phyloP scores from a whole-genome alignment of 2,113 vertebrate genomes.

The Capreolus pygargus region DNA sequence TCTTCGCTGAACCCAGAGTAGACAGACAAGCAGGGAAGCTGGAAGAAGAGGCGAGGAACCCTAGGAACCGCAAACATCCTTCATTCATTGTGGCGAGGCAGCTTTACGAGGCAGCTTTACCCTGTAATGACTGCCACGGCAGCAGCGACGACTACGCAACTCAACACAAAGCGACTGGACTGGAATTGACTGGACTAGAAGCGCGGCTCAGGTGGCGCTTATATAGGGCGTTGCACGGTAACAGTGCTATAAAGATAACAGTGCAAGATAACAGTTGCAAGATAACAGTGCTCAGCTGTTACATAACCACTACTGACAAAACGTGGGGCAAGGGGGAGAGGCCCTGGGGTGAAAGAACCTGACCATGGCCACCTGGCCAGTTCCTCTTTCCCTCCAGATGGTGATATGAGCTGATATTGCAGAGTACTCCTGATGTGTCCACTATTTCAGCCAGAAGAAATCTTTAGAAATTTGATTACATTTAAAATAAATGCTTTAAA shows the following conservation, averaged over 20 bases:
- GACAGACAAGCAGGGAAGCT: not conserved
- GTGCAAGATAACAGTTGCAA: too few relatives aligned
- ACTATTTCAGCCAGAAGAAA: not conserved
- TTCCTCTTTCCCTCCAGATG: not conserved
- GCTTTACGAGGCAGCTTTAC: not conserved
- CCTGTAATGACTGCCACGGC: not conserved
- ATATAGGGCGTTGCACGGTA: accelerated
- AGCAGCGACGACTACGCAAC: not conserved
- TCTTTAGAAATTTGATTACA: not conserved
- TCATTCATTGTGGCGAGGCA: not conserved
- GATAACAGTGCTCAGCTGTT: not conserved
- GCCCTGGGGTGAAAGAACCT: not conserved
- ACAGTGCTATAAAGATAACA: accelerated
- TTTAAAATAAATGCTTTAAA: not conserved
- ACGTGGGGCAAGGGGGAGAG: not conserved
- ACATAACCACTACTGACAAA: not conserved
- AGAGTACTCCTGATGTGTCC: not conserved
- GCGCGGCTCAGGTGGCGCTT: accelerated
- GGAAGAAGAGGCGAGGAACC: not conserved
- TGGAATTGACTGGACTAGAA: not conserved
- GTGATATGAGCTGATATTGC: not conserved
- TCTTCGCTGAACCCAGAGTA: not conserved
- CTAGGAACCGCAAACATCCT: not conserved
- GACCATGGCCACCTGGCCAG: not conserved
- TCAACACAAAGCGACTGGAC: not conserved